phyloP scores from a whole-genome alignment of 1,140 invertebrate genomes.

The Archegozetes longisetosus region DNA sequence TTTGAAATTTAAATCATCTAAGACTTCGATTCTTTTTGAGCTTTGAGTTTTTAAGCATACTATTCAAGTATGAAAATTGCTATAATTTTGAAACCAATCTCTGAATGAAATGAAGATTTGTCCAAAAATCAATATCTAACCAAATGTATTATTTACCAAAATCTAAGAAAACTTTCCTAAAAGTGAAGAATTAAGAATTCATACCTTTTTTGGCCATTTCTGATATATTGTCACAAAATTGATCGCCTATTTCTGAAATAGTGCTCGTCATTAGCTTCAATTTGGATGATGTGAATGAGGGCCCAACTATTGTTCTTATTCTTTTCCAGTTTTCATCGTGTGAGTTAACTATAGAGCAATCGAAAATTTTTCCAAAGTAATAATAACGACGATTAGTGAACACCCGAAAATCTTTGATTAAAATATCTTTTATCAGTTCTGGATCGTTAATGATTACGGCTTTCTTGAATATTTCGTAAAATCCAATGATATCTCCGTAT shows the following conservation, averaged over 20 bases:
- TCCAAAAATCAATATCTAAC: no score
- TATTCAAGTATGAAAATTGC: no score
- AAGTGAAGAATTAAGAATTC: no score
- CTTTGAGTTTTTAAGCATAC: no score
- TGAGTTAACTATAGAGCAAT: neutral
- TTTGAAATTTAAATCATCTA: no score
- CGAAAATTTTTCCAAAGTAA: neutral
- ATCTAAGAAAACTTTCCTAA: no score
- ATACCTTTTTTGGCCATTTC: neutral
- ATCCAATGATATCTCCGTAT: constrained; percentile 6
- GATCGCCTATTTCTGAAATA: neutral
- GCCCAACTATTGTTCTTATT: constrained; percentile 6
- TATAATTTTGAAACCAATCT: no score
- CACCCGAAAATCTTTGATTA: constrained; percentile 20
- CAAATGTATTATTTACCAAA: no score
- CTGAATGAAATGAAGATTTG: no score
- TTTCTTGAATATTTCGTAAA: neutral
- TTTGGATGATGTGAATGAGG: constrained; percentile 12
- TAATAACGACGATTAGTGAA: constrained; percentile 12
- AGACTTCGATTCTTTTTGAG: no score
- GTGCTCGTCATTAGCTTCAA: constrained; percentile 9
- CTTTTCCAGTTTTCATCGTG: constrained; percentile 14
- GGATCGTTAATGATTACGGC: constrained; percentile 15
- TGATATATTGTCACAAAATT: constrained; percentile 1
- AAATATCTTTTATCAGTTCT: constrained; percentile 16